phyloP scores from a whole-genome alignment of 2,797 vertebrate species.

The Chaenodraco wilsoni region DNA sequence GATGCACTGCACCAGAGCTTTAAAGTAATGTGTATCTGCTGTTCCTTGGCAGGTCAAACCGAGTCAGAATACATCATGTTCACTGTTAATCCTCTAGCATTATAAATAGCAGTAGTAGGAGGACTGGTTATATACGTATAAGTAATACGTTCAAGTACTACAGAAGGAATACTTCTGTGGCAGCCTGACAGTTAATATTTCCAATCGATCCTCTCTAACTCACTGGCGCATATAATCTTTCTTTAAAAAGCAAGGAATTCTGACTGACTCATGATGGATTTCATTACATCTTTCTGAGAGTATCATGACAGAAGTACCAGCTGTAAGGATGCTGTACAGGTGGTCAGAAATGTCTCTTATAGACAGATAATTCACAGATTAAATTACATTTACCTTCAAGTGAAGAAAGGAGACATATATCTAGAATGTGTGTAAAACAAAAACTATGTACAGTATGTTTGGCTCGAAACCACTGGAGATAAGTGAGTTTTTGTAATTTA shows the following conservation, averaged over 20 bases:
- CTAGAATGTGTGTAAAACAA: background rate
- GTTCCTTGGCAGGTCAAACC: no score
- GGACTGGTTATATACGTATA: background rate
- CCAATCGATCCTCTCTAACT: background rate
- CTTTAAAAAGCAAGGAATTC: background rate
- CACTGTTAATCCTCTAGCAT: background rate
- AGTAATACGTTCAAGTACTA: no score
- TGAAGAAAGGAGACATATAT: background rate
- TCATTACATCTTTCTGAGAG: background rate
- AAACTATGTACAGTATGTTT: background rate
- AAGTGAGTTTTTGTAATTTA: background rate
- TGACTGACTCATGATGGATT: background rate
- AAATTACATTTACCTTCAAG: background rate
- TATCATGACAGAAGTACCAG: background rate
- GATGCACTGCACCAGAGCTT: no score
- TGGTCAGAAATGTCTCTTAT: background rate
- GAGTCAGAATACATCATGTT: conserved; percentile 2
- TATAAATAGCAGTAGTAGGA: background rate
- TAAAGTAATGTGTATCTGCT: no score
- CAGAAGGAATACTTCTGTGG: no score
- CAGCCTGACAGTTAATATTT: background rate
- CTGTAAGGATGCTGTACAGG: background rate
- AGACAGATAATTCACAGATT: background rate
- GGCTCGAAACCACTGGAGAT: background rate
- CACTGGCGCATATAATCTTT: no score